Base-by-base conservation (phyloP, 2,888 invertebrate species). In the Drosophila prostipennis region DNA sequence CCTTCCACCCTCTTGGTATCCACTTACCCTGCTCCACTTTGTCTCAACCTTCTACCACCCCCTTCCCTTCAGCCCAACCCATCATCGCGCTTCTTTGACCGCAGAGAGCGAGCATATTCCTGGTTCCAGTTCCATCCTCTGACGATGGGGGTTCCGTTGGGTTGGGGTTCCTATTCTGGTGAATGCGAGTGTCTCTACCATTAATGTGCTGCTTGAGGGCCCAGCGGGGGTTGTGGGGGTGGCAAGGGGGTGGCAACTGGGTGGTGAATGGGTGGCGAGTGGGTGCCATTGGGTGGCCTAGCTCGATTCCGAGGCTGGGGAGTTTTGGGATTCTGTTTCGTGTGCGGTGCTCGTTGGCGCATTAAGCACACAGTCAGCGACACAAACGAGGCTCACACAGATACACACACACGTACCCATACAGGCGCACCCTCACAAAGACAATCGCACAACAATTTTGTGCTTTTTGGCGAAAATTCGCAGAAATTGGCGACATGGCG, bases 161-260 rank as follows among this genome's bases (percentile, higher is more conserved):
- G 55, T 60, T 53, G 49, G 65, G 56, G 54, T 61, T 69, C 58
- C 69, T 54, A 39, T 63, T 57, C 51, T 54, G 43, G 32, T 56
- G 53, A 68, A 58, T 57, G 55, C 60, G 59, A 58, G 71, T 78
- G 78, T 65, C 65, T 56, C 67, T 79, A 69, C 58, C 77, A 73
- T 80, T 84, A 80, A 84, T 81, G 80, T 81, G 81, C 69, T 79
- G 79, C 82, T 81, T 67, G 77, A 74, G 65, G 80, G 68, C 63
- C 37, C 60, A 34, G 49, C 32, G 54, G 76, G 59, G 63, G 69
- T 52, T 40, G 26, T 52, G 76, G 59, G 63, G 69, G 55, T 40
- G 26, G 13, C 26, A 11, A 8, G 36, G 8, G 19, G 36, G 14
- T 45, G 45, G 19, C 7, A 23, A 34, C 39, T 19, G 37, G 45